These are phyloP conservation scores for Cataglyphis rosenhaueri DNA, from an alignment of 2,888 invertebrate genomes.

Conservation along the genomic window DNA sequence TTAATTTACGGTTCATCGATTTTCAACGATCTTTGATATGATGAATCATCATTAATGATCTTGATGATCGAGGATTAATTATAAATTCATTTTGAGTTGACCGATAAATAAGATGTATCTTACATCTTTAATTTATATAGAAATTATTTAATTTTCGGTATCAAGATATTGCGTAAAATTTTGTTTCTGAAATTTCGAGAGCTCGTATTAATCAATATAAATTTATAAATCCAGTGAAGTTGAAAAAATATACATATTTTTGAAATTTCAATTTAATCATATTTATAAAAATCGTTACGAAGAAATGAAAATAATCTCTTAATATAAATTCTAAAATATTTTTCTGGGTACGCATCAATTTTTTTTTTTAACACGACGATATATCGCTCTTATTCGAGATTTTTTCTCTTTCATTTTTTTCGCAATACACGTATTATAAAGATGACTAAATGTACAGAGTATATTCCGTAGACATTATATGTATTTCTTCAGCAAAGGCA, in stretches of 20 bases:
- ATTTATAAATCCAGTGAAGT: not conserved
- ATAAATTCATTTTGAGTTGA: not conserved
- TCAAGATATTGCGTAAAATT: not conserved
- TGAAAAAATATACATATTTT: not conserved
- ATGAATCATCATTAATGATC: not conserved
- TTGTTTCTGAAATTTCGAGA: not conserved
- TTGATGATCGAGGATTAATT: not conserved
- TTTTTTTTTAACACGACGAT: not conserved
- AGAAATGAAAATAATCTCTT: not conserved
- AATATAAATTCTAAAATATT: not conserved
- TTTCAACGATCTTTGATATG: not conserved
- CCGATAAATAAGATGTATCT: constrained; percentile 26
- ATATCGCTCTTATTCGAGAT: not conserved
- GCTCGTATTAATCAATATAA: not conserved
- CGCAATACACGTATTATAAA: not conserved
- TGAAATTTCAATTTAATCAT: not conserved
- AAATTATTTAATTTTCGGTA: not conserved
- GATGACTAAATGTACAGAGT: not conserved
- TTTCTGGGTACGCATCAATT: not conserved
- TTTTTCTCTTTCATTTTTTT: not conserved
- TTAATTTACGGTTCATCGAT: constrained; percentile 16
- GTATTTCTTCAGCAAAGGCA: constrained; percentile 9
- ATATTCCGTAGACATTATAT: constrained; percentile 13
- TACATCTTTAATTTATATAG: not conserved
- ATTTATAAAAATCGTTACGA: not conserved